Percentiles rank a stretch among this genome's conserved stretches.
Conservation (phyloP, 2,888 invertebrate genomes). For the Thumatha senex region DNA sequence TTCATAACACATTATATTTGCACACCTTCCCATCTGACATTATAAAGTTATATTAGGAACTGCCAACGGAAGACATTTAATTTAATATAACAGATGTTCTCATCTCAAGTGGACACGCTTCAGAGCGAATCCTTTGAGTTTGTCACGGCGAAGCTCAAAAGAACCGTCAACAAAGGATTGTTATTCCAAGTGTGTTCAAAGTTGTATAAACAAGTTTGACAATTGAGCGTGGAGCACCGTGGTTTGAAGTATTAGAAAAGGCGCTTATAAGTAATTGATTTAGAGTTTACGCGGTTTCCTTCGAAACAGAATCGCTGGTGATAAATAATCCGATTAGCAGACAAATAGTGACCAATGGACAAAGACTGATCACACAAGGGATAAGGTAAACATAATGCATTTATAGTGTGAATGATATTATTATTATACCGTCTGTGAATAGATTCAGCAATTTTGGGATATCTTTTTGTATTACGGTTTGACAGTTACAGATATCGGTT, state of each 20-base stretch:
- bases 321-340: conserved; percentile 3
- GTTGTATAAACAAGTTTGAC: conserved; percentile 68
- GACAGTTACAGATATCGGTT: background rate
- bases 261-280: conserved; percentile 28
- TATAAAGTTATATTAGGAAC: conserved; percentile 52
- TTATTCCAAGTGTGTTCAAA: conserved; percentile 74
- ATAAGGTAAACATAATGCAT: background rate
- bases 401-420: background rate
- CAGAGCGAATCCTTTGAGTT: conserved; percentile 71
- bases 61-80: conserved; percentile 62
- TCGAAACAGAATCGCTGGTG: background rate
- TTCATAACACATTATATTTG: conserved; percentile 19
- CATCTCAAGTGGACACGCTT: conserved; percentile 64
- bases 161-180: conserved; percentile 70
- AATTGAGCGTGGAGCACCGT: conserved; percentile 51
- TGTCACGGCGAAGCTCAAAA: conserved; percentile 66
- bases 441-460: background rate
- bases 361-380: background rate
- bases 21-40: conserved; percentile 44
- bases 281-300: conserved; percentile 13
- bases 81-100: conserved; percentile 73
- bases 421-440: background rate
- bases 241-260: conserved; percentile 10
- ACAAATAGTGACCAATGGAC: conserved; percentile 1
- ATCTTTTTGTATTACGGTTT: background rate